These are phyloP conservation scores for Colletes latitarsis DNA, from an alignment of 1,140 invertebrate genomes.

Conservation along the genomic window DNA sequence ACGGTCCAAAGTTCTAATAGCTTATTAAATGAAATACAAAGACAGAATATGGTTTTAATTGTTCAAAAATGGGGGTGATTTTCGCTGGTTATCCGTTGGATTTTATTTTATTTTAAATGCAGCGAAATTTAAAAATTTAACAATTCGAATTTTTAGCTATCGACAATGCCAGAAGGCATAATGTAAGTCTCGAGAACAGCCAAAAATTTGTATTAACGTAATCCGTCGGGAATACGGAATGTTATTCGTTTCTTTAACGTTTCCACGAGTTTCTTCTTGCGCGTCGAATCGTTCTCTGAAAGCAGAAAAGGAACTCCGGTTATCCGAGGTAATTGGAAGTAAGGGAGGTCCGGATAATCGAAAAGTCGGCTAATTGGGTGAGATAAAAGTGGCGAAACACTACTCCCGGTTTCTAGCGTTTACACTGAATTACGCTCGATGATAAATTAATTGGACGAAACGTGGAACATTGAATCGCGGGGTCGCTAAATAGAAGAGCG, in stretches of 20 bases:
- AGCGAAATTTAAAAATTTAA: no score
- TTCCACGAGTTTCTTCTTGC: background rate
- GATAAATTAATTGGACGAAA: conserved; percentile 23
- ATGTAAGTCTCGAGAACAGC: background rate
- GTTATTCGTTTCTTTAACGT: conserved; percentile 23
- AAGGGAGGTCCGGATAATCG: conserved; percentile 21
- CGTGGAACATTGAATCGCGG: background rate
- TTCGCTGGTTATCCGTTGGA: no score
- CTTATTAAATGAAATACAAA: no score
- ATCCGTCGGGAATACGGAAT: conserved; percentile 22
- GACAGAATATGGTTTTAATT: no score
- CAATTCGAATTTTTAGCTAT: no score
- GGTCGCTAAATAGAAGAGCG: background rate
- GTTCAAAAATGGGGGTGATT: no score
- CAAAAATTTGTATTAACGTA: conserved; percentile 24
- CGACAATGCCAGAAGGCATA: no score
- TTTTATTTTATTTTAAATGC: no score
- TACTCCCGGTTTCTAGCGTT: background rate
- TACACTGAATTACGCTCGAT: conserved; percentile 20
- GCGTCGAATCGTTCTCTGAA: background rate
- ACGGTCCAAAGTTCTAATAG: no score
- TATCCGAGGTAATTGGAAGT: conserved; percentile 16
- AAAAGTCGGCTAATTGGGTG: conserved; percentile 34
- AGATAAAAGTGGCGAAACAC: conserved; percentile 31
- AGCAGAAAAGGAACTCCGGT: conserved; percentile 6